These are phyloP conservation scores for Pelosia muscerda DNA, from an alignment of 2,888 invertebrate species.

Conservation along the genomic window DNA sequence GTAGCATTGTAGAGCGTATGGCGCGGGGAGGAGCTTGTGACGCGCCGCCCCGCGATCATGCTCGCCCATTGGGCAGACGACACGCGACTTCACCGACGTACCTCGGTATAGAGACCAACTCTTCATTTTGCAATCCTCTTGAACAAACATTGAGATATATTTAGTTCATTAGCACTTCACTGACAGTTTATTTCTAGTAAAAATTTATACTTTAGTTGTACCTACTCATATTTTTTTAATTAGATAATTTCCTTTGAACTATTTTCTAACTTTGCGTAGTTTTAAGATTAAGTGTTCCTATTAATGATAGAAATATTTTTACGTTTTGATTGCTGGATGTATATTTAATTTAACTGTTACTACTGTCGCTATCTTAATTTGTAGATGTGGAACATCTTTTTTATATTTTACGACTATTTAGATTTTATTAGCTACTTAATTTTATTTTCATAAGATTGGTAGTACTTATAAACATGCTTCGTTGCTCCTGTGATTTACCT, in stretches of 20 bases:
- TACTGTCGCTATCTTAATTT: background rate
- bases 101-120: background rate
- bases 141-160: conserved; percentile 5
- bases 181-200: background rate
- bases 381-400: background rate
- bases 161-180: background rate
- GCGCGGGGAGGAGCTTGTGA: conserved; percentile 65
- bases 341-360: background rate
- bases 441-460: background rate
- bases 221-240: background rate
- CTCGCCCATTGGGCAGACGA: conserved; percentile 76
- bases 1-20: conserved; percentile 39
- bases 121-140: conserved; percentile 16
- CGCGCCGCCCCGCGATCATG: conserved; percentile 72
- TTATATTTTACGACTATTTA: background rate
- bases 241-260: background rate
- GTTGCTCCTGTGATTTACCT: background rate
- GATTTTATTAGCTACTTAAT: background rate
- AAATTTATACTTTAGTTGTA: background rate
- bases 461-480: background rate
- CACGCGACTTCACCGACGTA: conserved; percentile 18
- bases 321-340: background rate
- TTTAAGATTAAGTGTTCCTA: background rate
- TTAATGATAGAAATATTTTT: conserved; percentile 2
- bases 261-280: background rate